Evolutionary conservation across 35 echinoderm and acorn worm species (phyloP).

Genomic region (Acanthaster planci): DNA sequence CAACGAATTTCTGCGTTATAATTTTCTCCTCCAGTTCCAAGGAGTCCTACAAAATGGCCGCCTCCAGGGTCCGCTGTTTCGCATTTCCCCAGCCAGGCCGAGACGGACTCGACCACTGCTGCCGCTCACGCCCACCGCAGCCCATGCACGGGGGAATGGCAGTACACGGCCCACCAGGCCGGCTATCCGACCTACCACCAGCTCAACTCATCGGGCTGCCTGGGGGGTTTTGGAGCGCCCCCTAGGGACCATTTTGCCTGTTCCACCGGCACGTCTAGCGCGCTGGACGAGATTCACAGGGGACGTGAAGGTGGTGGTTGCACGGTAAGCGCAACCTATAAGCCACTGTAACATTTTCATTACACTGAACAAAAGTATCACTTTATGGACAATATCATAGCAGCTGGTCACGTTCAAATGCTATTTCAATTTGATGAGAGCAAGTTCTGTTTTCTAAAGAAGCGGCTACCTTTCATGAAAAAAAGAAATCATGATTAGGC

Average conservation of each 20-base stretch:
- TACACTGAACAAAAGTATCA: too few species aligned
- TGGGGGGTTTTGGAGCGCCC: background rate
- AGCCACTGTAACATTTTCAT: too few species aligned
- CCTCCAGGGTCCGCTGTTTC: background rate
- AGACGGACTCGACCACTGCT: background rate
- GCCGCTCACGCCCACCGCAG: background rate
- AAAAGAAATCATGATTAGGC: too few species aligned
- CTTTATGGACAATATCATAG: too few species aligned
- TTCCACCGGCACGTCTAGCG: background rate
- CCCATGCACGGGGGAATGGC: conserved; percentile 15
- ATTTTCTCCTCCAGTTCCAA: background rate
- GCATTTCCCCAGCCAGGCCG: background rate
- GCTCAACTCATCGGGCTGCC: background rate
- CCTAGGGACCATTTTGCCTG: background rate
- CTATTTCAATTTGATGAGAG: too few species aligned
- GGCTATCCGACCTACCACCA: conserved; percentile 18
- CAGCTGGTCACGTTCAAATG: too few species aligned
- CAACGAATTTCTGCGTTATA: too few species aligned
- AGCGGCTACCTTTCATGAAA: too few species aligned
- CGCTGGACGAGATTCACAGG: conserved; percentile 1
- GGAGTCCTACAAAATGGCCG: conserved; percentile 18
- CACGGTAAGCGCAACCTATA: background rate
- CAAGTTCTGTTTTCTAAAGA: too few species aligned
- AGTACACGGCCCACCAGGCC: background rate
- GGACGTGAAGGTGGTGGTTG: conserved; percentile 5